phyloP scores from a whole-genome alignment of 2,113 vertebrate genomes.

The Hippocampus barbouri region DNA sequence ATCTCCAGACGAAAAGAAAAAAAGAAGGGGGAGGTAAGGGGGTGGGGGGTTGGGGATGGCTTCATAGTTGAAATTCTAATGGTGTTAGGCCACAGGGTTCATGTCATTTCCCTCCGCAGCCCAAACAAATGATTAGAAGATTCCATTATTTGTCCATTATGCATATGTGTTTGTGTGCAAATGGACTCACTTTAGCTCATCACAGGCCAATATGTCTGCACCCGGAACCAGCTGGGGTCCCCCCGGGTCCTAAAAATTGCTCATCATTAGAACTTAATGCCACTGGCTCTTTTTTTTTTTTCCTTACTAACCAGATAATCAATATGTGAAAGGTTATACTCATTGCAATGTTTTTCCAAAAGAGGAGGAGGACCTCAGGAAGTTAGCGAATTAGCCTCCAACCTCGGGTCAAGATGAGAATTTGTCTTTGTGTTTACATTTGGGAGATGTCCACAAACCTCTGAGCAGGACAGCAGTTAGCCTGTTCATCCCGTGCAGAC shows the following conservation, averaged over 20 bases:
- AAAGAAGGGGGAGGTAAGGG: constrained; percentile 7
- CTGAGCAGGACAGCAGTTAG: not conserved
- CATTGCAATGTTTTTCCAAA: constrained; percentile 17
- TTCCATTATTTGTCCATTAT: constrained; percentile 78
- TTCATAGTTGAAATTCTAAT: constrained; percentile 75
- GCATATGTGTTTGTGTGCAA: constrained; percentile 74
- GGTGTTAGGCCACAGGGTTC: constrained; percentile 72
- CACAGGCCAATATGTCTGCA: constrained; percentile 69
- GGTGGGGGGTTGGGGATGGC: not conserved
- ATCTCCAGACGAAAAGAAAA: constrained; percentile 55
- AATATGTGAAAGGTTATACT: constrained; percentile 26
- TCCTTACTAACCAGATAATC: constrained; percentile 52
- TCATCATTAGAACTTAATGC: constrained; percentile 70
- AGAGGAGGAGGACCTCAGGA: constrained; percentile 9
- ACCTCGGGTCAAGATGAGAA: constrained; percentile 2
- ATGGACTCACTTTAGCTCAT: constrained; percentile 70
- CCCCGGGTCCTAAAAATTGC: constrained; percentile 63
- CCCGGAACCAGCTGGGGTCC: constrained; percentile 71
- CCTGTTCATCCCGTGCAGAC: not conserved
- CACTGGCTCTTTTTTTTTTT: constrained; percentile 41
- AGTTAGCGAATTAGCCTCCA: constrained; percentile 23
- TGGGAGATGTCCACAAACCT: not conserved
- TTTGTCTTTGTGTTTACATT: not conserved
- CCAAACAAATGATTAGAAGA: constrained; percentile 76
- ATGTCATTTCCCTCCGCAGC: constrained; percentile 63